A percentile compares a stretch with the other conserved stretches of the same genome.
These are phyloP conservation scores for Hydrophis major DNA, from an alignment of 2,797 vertebrate genomes.

Conservation along the genomic window DNA sequence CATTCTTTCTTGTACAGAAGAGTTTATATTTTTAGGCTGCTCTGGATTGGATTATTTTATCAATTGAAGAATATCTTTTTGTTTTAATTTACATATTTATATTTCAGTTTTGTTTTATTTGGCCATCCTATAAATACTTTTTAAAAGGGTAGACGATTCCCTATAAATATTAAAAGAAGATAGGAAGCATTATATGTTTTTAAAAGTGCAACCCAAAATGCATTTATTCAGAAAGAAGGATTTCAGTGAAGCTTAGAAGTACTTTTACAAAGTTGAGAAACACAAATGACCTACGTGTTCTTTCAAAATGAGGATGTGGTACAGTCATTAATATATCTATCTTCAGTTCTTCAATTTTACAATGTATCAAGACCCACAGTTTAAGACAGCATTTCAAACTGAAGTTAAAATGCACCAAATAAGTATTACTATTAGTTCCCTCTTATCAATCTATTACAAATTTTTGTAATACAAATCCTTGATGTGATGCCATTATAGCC, in stretches of 20 bases:
- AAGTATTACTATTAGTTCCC: not conserved
- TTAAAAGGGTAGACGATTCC: not conserved
- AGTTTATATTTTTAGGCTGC: slow-evolving; percentile 58
- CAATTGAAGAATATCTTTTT: slow-evolving; percentile 66
- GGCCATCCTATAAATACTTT: slow-evolving; percentile 42
- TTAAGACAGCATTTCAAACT: not conserved
- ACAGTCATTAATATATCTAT: not conserved
- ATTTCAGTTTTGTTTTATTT: slow-evolving; percentile 58
- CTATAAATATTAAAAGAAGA: slow-evolving; percentile 47
- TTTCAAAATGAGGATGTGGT: not conserved
- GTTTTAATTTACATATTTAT: slow-evolving; percentile 62
- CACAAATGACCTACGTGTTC: slow-evolving; percentile 20
- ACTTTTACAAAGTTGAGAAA: not conserved
- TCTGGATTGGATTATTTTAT: slow-evolving; percentile 70
- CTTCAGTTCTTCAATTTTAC: not conserved
- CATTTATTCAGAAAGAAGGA: not conserved
- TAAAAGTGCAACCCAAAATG: not conserved
- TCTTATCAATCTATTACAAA: not conserved
- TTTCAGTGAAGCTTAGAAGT: not conserved
- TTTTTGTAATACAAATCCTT: not conserved
- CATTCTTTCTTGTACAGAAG: slow-evolving; percentile 53
- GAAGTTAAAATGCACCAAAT: not conserved
- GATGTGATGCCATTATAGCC: not conserved
- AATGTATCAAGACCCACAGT: not conserved
- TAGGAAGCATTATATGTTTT: slow-evolving; percentile 14